Percentiles rank a stretch among this genome's conserved stretches.
Conservation (phyloP, 2,797 vertebrate species). For the Falco cherrug region DNA sequence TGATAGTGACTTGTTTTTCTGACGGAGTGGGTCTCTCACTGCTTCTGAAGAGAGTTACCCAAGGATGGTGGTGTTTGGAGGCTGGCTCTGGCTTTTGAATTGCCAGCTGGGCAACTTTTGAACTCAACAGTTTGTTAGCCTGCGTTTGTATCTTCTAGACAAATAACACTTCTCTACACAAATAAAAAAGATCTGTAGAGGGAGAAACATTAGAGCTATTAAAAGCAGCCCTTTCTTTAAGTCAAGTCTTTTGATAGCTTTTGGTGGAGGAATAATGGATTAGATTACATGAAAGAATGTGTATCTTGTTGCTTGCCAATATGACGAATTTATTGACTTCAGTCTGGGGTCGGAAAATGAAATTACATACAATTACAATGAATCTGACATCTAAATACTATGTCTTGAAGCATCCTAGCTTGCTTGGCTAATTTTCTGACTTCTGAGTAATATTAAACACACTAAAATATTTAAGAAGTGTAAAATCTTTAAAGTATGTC, state of each 20-base stretch:
- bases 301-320: neutral
- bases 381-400: neutral
- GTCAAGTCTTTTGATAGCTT: neutral
- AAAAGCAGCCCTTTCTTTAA: neutral
- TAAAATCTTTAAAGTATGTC: slow-evolving; percentile 44
- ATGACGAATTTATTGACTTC: slow-evolving; percentile 29
- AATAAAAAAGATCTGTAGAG: neutral
- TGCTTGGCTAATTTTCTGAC: neutral
- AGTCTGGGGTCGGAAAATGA: slow-evolving; percentile 20
- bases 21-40: accelerated
- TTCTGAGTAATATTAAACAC: slow-evolving; percentile 47
- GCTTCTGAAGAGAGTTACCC: neutral
- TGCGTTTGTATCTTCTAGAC: neutral
- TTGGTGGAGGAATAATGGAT: neutral
- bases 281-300: neutral
- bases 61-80: neutral
- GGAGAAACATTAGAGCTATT: neutral
- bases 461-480: slow-evolving; percentile 61
- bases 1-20: neutral
- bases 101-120: neutral
- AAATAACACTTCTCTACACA: neutral
- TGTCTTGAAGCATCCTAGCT: neutral
- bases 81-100: neutral
- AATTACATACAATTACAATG: slow-evolving; percentile 8
- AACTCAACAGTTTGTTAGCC: neutral